Base-by-base conservation (phyloP, 2,888 invertebrate species). In the Heliconius hortense region DNA sequence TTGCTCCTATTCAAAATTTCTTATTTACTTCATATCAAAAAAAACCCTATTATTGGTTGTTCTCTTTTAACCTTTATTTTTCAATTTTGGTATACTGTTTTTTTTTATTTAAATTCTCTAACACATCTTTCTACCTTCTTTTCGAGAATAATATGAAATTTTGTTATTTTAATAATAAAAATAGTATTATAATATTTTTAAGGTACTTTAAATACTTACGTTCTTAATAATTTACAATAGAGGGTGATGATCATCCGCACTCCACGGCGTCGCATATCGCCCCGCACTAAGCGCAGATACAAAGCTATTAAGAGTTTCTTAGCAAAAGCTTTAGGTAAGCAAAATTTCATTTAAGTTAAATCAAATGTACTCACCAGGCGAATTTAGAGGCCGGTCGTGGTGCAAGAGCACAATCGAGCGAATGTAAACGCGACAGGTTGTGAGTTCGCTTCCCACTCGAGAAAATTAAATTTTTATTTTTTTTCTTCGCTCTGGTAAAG, bases 191-290 rank as follows among this genome's bases (percentile, higher is more conserved):
- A 39, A 35, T 24, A 24, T 39, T 66, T 66, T 43, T 0, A 24
- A 66, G 39, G 39, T 66, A 1, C 15, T 15, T 39, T n/a, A 39
- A 24, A 39, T 24, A 64, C n/a, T 64, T n/a, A 28, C 13, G 3
- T n/a, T n/a, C 31, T 28, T 31, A 11, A 68, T 53, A n/a, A 69
- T 7, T 31, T 15, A 5, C 69, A 24, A 35, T 56, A 69, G 3
- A 79, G 75, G 84, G 89, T 86, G 80, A 93, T 93, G 93, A 88
- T 85, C 81, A 84, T 91, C 77, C 89, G 89, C 71, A 90, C 90
- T 31, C 90, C 91, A 31, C 89, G 90, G 43, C 93, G 93, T 71
- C 90, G 91, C 63, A 90, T 92, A 78, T 93, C 93, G 63, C 91
- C 92, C 63, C 90, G 90, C 66, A 89, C 93, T 78, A 90, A 86